Evolutionary conservation across 1,140 invertebrate genomes (phyloP).

Genomic region (Akabosia matsudoensis): DNA sequence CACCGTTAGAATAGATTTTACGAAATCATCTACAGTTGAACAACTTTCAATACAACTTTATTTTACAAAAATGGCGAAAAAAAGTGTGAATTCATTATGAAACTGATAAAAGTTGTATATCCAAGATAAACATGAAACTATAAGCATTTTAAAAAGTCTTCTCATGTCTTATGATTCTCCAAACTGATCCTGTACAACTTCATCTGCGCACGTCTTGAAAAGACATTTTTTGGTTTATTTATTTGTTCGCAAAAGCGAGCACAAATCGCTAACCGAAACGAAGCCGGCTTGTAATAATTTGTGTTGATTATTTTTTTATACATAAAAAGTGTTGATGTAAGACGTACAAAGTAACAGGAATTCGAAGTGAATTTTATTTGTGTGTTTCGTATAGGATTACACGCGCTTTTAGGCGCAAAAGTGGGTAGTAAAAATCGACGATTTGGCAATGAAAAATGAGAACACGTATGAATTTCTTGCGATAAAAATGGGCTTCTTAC

Average conservation of each 20-base stretch:
- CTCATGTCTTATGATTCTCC: no score
- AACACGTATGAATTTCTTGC: neutral
- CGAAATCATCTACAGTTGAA: no score
- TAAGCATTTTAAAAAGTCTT: no score
- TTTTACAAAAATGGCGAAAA: no score
- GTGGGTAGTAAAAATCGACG: neutral
- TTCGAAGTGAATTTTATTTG: neutral
- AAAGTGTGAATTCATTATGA: no score
- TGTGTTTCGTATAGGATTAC: neutral
- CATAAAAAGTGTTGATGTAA: neutral
- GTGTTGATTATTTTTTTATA: neutral
- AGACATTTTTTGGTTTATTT: no score
- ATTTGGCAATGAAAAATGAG: conserved; percentile 10
- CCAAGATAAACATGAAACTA: no score
- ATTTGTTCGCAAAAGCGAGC: neutral
- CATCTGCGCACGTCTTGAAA: neutral
- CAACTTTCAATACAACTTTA: no score
- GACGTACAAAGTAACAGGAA: neutral
- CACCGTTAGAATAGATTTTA: no score
- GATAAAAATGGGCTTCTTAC: neutral
- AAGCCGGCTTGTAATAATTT: neutral
- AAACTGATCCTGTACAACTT: neutral
- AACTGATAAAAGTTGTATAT: no score
- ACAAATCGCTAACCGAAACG: neutral
- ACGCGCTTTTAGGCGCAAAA: neutral